These are phyloP conservation scores for Muntiacus muntjak DNA, from an alignment of 2,113 vertebrate species.

Conservation along the genomic window DNA sequence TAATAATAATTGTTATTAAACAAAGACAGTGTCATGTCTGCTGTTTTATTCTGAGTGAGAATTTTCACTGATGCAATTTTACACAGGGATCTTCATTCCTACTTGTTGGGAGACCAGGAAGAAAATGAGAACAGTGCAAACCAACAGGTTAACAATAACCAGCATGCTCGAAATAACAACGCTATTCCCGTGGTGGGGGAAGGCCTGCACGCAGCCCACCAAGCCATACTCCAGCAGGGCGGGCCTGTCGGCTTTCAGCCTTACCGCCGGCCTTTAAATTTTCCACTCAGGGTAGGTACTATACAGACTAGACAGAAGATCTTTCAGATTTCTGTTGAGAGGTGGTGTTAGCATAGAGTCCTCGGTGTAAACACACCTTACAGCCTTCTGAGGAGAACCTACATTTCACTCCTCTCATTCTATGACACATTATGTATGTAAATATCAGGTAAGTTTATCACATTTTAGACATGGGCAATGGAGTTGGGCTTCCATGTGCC, in stretches of 20 bases:
- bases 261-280: slow-evolving; percentile 93
- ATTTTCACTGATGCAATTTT: slow-evolving; percentile 37
- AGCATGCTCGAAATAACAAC: slow-evolving; percentile 93
- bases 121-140: slow-evolving; percentile 93
- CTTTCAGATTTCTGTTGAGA: neutral
- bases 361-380: neutral
- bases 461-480: neutral
- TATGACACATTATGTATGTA: neutral
- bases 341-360: neutral
- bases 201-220: slow-evolving; percentile 96
- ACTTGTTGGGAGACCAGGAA: slow-evolving; percentile 97
- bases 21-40: neutral
- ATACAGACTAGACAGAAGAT: neutral
- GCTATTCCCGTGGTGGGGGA: slow-evolving; percentile 93
- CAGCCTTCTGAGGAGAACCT: neutral
- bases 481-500: neutral
- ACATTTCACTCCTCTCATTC: neutral
- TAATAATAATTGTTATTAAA: neutral
- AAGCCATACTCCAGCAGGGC: slow-evolving; percentile 98
- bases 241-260: slow-evolving; percentile 98
- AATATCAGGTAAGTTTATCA: neutral
- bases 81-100: slow-evolving; percentile 95
- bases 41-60: neutral
- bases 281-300: slow-evolving; percentile 91
- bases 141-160: slow-evolving; percentile 91